phyloP scores from a whole-genome alignment of 2,888 invertebrate genomes.

The Temnothorax rugatulus region DNA sequence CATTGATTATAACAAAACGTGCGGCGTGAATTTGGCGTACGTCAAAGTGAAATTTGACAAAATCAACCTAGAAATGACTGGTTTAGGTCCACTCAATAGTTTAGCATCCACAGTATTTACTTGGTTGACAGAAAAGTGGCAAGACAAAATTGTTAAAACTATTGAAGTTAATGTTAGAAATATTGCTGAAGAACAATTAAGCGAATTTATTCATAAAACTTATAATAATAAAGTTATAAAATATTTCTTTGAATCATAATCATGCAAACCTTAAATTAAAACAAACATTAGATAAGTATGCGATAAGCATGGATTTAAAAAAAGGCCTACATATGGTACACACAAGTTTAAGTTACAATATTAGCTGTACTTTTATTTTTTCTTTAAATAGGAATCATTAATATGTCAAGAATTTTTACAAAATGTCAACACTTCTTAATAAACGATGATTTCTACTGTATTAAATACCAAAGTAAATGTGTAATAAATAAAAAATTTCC shows the following conservation, averaged over 20 bases:
- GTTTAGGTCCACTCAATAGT: slow-evolving; percentile 66
- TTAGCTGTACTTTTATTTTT: neutral
- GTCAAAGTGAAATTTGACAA: slow-evolving; percentile 70
- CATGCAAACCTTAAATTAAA: neutral
- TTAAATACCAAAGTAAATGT: neutral
- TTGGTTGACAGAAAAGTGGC: slow-evolving; percentile 69
- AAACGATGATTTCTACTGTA: neutral
- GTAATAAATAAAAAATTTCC: neutral
- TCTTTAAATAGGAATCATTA: neutral
- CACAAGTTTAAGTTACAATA: neutral
- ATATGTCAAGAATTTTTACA: neutral
- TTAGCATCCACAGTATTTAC: slow-evolving; percentile 66
- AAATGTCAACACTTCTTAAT: neutral
- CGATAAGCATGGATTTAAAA: neutral
- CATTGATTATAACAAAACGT: slow-evolving; percentile 66
- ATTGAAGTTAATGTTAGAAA: slow-evolving; percentile 59
- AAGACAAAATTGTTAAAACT: slow-evolving; percentile 59
- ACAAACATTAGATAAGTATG: neutral
- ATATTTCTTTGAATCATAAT: neutral
- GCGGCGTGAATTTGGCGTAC: slow-evolving; percentile 50
- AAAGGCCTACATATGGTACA: neutral
- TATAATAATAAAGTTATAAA: neutral
- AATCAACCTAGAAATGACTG: slow-evolving; percentile 68
- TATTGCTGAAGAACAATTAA: neutral
- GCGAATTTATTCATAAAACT: neutral